Base-by-base conservation (phyloP, 1,140 invertebrate genomes). In the Micrasema longulum region DNA sequence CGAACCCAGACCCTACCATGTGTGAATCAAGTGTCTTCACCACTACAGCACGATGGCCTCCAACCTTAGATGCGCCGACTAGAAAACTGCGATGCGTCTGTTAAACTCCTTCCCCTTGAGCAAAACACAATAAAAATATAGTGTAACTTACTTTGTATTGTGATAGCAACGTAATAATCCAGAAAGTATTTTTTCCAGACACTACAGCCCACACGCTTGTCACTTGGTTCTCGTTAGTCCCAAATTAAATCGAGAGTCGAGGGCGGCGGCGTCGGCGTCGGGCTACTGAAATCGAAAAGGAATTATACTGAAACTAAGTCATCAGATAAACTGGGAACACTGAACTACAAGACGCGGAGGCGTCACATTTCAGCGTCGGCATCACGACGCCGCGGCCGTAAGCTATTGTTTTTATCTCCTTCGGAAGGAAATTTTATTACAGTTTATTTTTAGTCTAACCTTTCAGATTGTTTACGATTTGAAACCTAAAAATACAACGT, bases 181-280 rank as follows among this genome's bases (percentile, higher is more conserved):
- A n/a, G n/a, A n/a, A n/a, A 48, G 47, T 48, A 16, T 11, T 48
- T 48, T 48, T 18, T 48, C 47, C 52, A 55, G 52, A 55, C 52
- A 55, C 20, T 48, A n/a, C 18, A 48, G 47, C 47, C 47, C 47
- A 48, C 47, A n/a, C 52, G n/a, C 10, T 12, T 35, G 52, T 55
- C 52, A 55, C 26, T 35, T 26, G 22, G 7, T 12, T 31, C 52
- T 48, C 23, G 52, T 31, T 23, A 23, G 52, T 31, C 35, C 52
- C 52, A 12, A 55, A 55, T 55, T 55, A 55, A 26, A 55, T 55
- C 35, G 12, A 16, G 47, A 5, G 20, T 9, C 26, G n/a, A n/a
- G 26, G 26, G 26, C 26, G 26, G 2, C n/a, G 14, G 23, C 9
- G 52, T 55, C 52, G 52, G n/a, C n/a, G n/a, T n/a, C n/a, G 52